phyloP scores from a whole-genome alignment of 2,888 invertebrate genomes.

The Apamea monoglypha region DNA sequence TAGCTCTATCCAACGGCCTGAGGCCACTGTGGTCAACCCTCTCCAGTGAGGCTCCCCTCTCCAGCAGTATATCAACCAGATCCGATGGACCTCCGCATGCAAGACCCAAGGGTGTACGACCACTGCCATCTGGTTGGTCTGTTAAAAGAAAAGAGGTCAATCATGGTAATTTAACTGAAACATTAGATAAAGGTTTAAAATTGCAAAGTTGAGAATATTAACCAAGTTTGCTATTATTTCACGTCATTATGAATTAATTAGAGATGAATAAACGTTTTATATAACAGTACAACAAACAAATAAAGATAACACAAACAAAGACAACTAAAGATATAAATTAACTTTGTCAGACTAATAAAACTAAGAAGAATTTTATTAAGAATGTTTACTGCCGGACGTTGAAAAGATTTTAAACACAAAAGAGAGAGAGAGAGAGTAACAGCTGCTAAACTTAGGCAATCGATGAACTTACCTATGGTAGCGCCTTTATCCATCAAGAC shows the following conservation, averaged over 20 bases:
- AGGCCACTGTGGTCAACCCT: constrained; percentile 98
- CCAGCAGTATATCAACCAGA: constrained; percentile 95
- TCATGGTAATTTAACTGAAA: not conserved
- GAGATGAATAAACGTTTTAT: not conserved
- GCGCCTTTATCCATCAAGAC: constrained; percentile 95
- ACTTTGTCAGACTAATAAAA: not conserved
- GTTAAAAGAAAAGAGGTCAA: constrained; percentile 31
- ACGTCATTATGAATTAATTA: not conserved
- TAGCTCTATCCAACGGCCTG: constrained; percentile 97
- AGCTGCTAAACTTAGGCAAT: not conserved
- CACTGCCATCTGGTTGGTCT: constrained; percentile 95
- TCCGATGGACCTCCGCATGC: constrained; percentile 93
- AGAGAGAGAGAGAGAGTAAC: too few relatives aligned
- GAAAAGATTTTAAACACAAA: not conserved
- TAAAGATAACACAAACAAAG: not conserved
- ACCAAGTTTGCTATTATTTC: not conserved
- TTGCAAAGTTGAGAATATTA: not conserved
- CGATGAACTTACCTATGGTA: constrained; percentile 89
- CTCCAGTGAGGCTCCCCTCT: constrained; percentile 97
- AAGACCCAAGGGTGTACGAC: constrained; percentile 97
- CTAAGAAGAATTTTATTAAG: not conserved
- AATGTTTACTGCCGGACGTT: not conserved
- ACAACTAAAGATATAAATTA: not conserved
- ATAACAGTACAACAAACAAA: not conserved
- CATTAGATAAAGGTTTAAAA: not conserved